Evolutionary conservation across 2,888 invertebrate genomes (phyloP), one percentile per base, ranked within the genome.

Genomic region (Coleophora deauratella): DNA sequence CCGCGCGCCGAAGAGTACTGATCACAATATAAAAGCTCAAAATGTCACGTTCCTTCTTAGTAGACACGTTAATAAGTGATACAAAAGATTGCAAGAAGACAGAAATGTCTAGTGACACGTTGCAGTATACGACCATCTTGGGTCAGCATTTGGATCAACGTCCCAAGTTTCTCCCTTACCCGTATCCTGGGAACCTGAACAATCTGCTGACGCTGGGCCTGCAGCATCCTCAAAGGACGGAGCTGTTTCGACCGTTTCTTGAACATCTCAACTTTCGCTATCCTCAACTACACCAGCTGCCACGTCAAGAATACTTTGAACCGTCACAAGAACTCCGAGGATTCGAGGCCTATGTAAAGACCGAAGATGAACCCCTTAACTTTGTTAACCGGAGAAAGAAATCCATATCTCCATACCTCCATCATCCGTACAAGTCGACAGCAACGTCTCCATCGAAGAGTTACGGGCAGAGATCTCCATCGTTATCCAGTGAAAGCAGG

Each of bases 11-110:
- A 40, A 53, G 55, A 49, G 71, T 52, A 52, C n/a, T n/a, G n/a
- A n/a, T n/a, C 55, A 54, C 55, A 13, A 35, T n/a, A 10, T 36
- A 12, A 13, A 12, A 36, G 36, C 39, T 31, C 37, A 87, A 80
- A 57, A 94, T 94, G 93, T 94, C 94, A 46, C 89, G 93, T 54
- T 94, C 93, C 51, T 95, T 95, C 64, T 72, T 93, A 42, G 93
- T 95, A 62, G 94, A 94, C 62, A 91, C 94, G 39, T 74, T 95
- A 42, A 92, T 95, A 51, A 91, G 89, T 79, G 89, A 88, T 43
- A 66, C 89, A 34, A 89, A 89, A 54, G 81, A 85, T 43, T 73
- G 72, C 37, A 74, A 76, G 54, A 72, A 72, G 57, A 55, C 64
- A 42, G 70, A 77, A 48, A 52, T 76, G 58, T 50, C 77, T 51